Conservation (phyloP, 2,888 invertebrate species). For the Papilio elwesi region DNA sequence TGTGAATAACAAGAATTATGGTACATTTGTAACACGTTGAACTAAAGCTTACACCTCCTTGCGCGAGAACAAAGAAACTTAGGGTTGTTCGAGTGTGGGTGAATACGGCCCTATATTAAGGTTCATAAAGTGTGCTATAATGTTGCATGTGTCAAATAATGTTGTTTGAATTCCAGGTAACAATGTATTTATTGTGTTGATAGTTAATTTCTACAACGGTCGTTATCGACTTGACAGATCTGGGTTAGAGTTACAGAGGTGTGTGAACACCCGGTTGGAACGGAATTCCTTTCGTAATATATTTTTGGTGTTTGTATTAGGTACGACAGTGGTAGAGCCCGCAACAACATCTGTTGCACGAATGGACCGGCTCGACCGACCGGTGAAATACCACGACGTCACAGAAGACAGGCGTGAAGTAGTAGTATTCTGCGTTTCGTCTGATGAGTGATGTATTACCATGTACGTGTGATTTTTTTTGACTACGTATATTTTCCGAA, state of each 20-base stretch:
- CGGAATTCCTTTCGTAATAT: not conserved
- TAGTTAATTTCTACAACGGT: not conserved
- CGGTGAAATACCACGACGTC: too few species aligned
- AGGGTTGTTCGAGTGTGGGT: slow-evolving; percentile 9
- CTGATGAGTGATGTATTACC: too few species aligned
- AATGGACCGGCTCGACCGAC: too few species aligned
- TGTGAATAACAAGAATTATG: not conserved
- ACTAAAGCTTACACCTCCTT: slow-evolving; percentile 26
- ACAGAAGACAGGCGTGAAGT: too few species aligned
- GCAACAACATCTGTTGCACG: too few species aligned
- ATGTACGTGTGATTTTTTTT: too few species aligned
- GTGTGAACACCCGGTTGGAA: too few species aligned
- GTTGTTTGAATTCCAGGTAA: not conserved
- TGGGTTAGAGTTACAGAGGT: not conserved
- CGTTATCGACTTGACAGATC: not conserved
- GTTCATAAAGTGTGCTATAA: slow-evolving; percentile 6
- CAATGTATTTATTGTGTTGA: slow-evolving; percentile 1
- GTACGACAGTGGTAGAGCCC: too few species aligned
- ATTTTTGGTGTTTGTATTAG: too few species aligned
- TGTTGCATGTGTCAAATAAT: not conserved
- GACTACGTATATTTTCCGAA: too few species aligned
- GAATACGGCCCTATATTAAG: slow-evolving; percentile 14
- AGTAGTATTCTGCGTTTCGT: too few species aligned
- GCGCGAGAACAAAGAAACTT: slow-evolving; percentile 24
- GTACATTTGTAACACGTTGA: not conserved